Percentiles rank a stretch among this genome's conserved stretches.
These are phyloP conservation scores for Episyrphus balteatus DNA, from an alignment of 1,140 invertebrate species.

Conservation along the genomic window DNA sequence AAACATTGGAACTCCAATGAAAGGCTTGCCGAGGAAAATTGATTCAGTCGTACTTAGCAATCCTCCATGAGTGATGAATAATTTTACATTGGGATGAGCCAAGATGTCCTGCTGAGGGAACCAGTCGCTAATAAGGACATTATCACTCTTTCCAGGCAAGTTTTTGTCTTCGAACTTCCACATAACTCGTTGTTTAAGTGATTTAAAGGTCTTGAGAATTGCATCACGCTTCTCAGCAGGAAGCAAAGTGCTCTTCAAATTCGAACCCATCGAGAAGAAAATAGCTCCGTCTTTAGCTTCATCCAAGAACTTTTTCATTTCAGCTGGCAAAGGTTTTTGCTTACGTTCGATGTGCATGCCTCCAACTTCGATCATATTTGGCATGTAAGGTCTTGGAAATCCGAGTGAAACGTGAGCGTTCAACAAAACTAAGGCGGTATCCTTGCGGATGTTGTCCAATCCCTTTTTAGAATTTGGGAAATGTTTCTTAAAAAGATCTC, in stretches of 20 bases:
- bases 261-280: constrained; percentile 53
- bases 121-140: constrained; percentile 56
- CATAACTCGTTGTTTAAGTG: constrained; percentile 48
- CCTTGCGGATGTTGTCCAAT: constrained; percentile 13
- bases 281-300: constrained; percentile 44
- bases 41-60: constrained; percentile 59
- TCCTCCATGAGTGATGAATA: constrained; percentile 64
- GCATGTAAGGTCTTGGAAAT: constrained; percentile 34
- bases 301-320: constrained; percentile 44
- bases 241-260: constrained; percentile 44
- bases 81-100: constrained; percentile 54
- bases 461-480: constrained; percentile 13
- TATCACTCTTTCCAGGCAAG: constrained; percentile 43
- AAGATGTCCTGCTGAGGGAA: constrained; percentile 60
- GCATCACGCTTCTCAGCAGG: constrained; percentile 38
- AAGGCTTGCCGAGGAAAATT: constrained; percentile 55
- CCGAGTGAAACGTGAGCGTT: constrained; percentile 40
- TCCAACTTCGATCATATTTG: constrained; percentile 42
- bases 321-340: constrained; percentile 32
- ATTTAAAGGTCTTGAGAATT: constrained; percentile 43
- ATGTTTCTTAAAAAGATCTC: constrained; percentile 14
- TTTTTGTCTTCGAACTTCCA: constrained; percentile 57
- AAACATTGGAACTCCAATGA: constrained; percentile 58
- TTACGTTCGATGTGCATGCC: constrained; percentile 42
- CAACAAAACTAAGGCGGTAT: constrained; percentile 33